Evolutionary conservation across 1,140 invertebrate species (phyloP), one percentile per base, ranked within the genome.

Genomic region (Drosophila trapezifrons): DNA sequence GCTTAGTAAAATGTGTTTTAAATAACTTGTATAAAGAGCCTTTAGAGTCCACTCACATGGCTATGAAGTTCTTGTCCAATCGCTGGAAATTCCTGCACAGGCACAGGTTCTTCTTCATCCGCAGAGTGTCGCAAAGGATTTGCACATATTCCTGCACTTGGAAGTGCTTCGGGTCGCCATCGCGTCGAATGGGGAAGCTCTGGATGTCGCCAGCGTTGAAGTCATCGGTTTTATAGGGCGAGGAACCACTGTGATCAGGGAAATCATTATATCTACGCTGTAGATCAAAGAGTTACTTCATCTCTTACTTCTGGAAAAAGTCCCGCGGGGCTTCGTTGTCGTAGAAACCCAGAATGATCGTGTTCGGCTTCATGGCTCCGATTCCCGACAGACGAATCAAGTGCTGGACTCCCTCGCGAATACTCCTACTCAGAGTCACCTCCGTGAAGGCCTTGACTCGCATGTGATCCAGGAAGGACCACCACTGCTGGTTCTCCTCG

Each of bases 351-450:
- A 98, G 93, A 40, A 97, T 93, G 57, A 99, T 97, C 0, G 98
- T 99, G 91, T 99, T 99, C 1, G 98, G 98, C 92, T 99, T 99
- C 98, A 99, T 99, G 8, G 98, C 99, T 4, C 99, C 99, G 79
- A 99, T 95, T 10, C 99, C 99, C 15, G 97, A 96, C 45, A 99
- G 93, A 29, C 98, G 94, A 22, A 98, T 95, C 46, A 99, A 93
- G 92, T 99, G 98, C 66, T 97, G 96, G 6, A 99, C 94, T 20
- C 99, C 99, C 79, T 97, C 96, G 12, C 98, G 94, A 0, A 99
- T 95, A 10, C 95, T 95, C 49, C 94, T 93, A 0, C 98, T 96
- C 2, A 99, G 93, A 0, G 98, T 99, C 0, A 99, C 92, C 93
- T 99, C 98, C 3, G 99, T 96, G 92, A 99, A 99, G 0, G 99